These are phyloP conservation scores for Eupithecia pulchellata DNA, from an alignment of 2,888 invertebrate species.

Conservation along the genomic window DNA sequence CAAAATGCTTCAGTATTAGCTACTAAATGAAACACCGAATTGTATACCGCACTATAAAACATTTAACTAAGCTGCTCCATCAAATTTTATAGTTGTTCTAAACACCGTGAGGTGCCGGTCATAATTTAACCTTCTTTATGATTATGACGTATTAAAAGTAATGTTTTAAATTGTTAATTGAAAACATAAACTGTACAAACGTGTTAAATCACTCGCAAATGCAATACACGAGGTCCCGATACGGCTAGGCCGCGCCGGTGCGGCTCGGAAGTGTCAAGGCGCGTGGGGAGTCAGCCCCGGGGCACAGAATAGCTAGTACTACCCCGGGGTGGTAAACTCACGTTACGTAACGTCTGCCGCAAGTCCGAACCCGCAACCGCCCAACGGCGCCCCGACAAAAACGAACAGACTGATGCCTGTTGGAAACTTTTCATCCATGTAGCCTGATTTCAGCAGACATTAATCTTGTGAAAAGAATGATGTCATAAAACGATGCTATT, in stretches of 20 bases:
- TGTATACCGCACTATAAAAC: not conserved
- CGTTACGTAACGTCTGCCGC: slow-evolving; percentile 72
- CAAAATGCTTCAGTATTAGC: not conserved
- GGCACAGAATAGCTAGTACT: not conserved
- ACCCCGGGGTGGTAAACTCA: slow-evolving; percentile 45
- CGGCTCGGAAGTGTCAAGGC: slow-evolving; percentile 65
- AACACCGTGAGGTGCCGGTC: not conserved
- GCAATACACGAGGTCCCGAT: slow-evolving; percentile 37
- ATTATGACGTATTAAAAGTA: not conserved
- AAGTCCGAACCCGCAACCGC: slow-evolving; percentile 52
- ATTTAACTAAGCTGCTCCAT: too few relatives aligned
- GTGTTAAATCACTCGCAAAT: slow-evolving; percentile 38
- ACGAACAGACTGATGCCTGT: slow-evolving; percentile 22
- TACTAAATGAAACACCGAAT: not conserved
- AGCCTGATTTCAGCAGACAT: slow-evolving; percentile 15
- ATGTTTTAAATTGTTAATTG: slow-evolving; percentile 37
- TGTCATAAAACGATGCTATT: slow-evolving; percentile 11
- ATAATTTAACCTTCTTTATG: slow-evolving; percentile 7
- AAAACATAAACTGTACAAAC: slow-evolving; percentile 23
- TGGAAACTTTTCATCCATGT: slow-evolving; percentile 18
- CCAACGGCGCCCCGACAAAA: slow-evolving; percentile 40
- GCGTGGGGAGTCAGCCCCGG: slow-evolving; percentile 31
- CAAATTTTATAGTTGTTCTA: not conserved
- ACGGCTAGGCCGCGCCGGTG: slow-evolving; percentile 22
- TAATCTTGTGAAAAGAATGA: slow-evolving; percentile 13